Conservation (phyloP, 2,888 invertebrate species). For the Gandaritis pyraliata region DNA sequence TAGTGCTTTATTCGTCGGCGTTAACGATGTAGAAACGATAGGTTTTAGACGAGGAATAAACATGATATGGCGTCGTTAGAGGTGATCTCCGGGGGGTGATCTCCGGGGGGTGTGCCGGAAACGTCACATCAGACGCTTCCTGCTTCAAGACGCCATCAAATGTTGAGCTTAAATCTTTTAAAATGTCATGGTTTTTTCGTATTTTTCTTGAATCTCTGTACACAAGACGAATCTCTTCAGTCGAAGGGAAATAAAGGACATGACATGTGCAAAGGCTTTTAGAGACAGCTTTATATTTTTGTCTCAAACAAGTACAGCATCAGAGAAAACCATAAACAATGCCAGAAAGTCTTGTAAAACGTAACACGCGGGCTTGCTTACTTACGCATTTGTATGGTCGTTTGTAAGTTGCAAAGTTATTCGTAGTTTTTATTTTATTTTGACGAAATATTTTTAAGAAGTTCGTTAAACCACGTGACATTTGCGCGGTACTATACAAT, state of each 20-base stretch:
- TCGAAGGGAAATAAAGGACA: not conserved
- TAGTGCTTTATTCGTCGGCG: slow-evolving; percentile 64
- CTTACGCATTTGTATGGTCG: too few species aligned
- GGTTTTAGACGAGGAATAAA: slow-evolving; percentile 64
- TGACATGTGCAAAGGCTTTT: not conserved
- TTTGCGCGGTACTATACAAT: too few species aligned
- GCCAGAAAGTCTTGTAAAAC: too few species aligned
- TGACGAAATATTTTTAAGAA: too few species aligned
- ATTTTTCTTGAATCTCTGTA: not conserved
- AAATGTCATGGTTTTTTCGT: slow-evolving; percentile 5
- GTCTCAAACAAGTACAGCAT: too few species aligned
- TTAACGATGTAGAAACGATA: slow-evolving; percentile 74
- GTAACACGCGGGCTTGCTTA: too few species aligned
- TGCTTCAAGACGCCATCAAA: slow-evolving; percentile 20
- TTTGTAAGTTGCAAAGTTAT: too few species aligned
- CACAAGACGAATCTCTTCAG: not conserved
- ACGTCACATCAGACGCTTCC: slow-evolving; percentile 16
- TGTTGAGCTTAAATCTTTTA: slow-evolving; percentile 13
- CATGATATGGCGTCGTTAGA: slow-evolving; percentile 59
- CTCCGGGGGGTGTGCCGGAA: slow-evolving; percentile 30
- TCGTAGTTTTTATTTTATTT: too few species aligned
- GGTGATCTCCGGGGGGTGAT: slow-evolving; percentile 43
- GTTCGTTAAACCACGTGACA: too few species aligned
- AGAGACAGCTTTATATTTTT: too few species aligned
- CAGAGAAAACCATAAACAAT: too few species aligned